Conservation (phyloP, 2,113 vertebrate species). For the Ammodytes dubius region DNA sequence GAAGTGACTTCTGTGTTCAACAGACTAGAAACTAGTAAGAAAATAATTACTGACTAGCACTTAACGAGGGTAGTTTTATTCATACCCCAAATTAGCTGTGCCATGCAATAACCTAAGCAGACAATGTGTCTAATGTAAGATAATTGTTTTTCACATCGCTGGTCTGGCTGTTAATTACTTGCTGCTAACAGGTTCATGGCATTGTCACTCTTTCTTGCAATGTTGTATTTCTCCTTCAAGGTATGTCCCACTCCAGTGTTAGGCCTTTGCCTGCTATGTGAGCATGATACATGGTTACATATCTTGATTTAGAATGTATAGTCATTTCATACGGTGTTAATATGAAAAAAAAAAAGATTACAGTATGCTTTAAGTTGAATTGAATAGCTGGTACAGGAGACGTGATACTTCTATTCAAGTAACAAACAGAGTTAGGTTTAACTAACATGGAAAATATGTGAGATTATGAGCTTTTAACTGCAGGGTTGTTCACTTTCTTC, state of each 20-base stretch:
- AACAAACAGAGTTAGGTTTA: background rate
- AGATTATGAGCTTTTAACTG: background rate
- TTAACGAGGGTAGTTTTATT: background rate
- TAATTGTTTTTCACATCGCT: background rate
- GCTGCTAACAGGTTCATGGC: background rate
- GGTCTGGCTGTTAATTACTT: background rate
- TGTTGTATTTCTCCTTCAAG: background rate
- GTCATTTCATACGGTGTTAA: background rate
- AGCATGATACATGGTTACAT: background rate
- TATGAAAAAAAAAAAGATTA: background rate
- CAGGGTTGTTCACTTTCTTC: conserved; percentile 12
- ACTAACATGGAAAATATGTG: background rate
- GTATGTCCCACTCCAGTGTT: background rate
- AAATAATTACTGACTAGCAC: conserved; percentile 7
- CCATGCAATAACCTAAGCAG: background rate
- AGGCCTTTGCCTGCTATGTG: background rate
- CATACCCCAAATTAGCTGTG: conserved; percentile 9
- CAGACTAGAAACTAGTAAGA: conserved; percentile 3
- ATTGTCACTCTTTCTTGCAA: background rate
- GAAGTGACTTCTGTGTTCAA: background rate
- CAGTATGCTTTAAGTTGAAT: background rate
- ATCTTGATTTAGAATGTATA: background rate
- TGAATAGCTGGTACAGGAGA: background rate
- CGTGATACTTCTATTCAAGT: background rate
- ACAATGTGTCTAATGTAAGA: background rate